These are phyloP conservation scores for Sphinx pinastri DNA, from an alignment of 2,888 invertebrate genomes.

Conservation along the genomic window DNA sequence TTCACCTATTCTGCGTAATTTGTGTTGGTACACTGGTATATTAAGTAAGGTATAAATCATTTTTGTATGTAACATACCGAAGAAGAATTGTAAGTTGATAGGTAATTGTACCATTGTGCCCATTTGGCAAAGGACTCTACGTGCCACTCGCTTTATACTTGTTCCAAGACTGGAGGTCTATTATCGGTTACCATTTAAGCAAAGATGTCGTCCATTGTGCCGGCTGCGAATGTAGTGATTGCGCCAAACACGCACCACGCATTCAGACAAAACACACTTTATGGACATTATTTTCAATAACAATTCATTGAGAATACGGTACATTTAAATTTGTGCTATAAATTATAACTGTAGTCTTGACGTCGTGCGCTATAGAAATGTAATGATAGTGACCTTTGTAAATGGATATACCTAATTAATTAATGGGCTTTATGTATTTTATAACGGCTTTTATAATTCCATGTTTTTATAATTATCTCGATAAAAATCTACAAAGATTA, in stretches of 20 bases:
- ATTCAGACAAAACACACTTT: constrained; percentile 23
- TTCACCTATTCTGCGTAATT: too few species aligned
- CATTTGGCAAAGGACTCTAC: not conserved
- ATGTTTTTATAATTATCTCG: too few species aligned
- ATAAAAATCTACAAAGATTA: too few species aligned
- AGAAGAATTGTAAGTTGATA: too few species aligned
- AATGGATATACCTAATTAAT: not conserved
- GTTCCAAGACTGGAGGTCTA: constrained; percentile 36
- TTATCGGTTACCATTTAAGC: constrained; percentile 42
- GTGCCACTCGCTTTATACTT: constrained; percentile 34
- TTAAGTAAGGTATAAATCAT: too few species aligned
- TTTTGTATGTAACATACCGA: too few species aligned
- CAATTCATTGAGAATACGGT: constrained; percentile 29
- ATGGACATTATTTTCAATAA: constrained; percentile 25
- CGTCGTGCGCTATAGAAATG: not conserved
- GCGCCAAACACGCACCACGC: constrained; percentile 28
- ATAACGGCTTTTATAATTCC: too few species aligned
- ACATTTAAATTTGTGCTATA: constrained; percentile 10
- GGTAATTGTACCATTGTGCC: not conserved
- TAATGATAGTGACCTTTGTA: not conserved
- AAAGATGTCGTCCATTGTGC: constrained; percentile 53
- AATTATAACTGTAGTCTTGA: constrained; percentile 1
- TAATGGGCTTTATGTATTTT: not conserved
- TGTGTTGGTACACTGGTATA: too few species aligned
- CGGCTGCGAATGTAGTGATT: constrained; percentile 27